Evolutionary conservation across 2,113 vertebrate genomes (phyloP).

Genomic region (Cyprinodon brontotheroides): DNA sequence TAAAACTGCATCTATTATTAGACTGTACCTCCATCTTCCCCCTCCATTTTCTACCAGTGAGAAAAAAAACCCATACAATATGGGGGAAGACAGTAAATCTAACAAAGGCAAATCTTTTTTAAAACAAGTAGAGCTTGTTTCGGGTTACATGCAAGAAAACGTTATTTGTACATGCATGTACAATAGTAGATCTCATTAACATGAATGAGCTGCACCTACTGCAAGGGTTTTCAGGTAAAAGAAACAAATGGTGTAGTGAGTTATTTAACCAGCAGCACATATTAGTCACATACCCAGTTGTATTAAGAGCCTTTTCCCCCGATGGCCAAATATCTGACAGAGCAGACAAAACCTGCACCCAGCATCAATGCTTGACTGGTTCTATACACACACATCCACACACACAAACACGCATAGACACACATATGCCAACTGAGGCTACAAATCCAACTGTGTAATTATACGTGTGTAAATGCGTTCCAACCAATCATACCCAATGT

Average conservation of each 20-base stretch:
- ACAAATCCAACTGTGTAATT: constrained; percentile 52
- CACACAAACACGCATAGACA: constrained; percentile 13
- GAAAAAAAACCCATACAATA: constrained; percentile 38
- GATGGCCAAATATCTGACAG: constrained; percentile 39
- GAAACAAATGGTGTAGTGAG: constrained; percentile 11
- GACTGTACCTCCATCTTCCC: constrained; percentile 62
- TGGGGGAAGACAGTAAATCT: constrained; percentile 48
- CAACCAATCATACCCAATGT: constrained; percentile 36
- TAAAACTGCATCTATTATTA: constrained; percentile 48
- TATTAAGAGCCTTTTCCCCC: constrained; percentile 24
- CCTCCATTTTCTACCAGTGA: constrained; percentile 65
- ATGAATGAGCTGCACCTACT: constrained; percentile 45
- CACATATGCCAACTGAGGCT: constrained; percentile 50
- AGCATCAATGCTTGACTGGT: constrained; percentile 54
- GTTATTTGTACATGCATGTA: constrained; percentile 5
- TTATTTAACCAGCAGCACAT: constrained; percentile 28
- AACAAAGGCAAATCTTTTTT: constrained; percentile 11
- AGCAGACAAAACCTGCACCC: constrained; percentile 57
- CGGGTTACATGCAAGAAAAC: background rate
- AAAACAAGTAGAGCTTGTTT: constrained; percentile 2
- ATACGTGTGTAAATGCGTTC: constrained; percentile 50
- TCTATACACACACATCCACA: constrained; percentile 34
- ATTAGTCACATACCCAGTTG: constrained; percentile 27
- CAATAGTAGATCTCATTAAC: constrained; percentile 29
- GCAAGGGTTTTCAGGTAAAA: constrained; percentile 2